Evolutionary conservation across 2,113 vertebrate species (phyloP).

Genomic region (Kryptolebias marmoratus): DNA sequence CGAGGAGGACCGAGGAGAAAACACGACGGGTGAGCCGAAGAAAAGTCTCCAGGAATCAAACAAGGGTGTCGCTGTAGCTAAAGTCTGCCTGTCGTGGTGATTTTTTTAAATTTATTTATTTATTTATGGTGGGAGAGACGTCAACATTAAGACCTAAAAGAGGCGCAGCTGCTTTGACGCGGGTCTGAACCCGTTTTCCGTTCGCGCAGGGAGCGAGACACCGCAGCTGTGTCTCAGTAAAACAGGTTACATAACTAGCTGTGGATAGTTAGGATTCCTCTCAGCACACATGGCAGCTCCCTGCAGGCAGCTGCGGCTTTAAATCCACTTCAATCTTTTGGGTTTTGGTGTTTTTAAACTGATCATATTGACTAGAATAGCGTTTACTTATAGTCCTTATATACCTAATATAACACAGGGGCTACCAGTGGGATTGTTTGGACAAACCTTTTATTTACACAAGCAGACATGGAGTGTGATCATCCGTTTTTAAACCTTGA

Average conservation of each 20-base stretch:
- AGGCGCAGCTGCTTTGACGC: too few species aligned
- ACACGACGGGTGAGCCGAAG: constrained; percentile 18
- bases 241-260: constrained; percentile 57
- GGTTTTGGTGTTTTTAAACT: too few species aligned
- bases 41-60: constrained; percentile 13
- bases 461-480: too few species aligned
- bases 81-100: constrained; percentile 20
- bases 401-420: too few species aligned
- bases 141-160: too few species aligned
- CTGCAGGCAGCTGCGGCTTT: constrained; percentile 1
- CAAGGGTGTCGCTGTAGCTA: constrained; percentile 32
- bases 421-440: background rate
- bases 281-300: constrained; percentile 16
- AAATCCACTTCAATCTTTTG: background rate
- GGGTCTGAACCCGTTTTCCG: too few species aligned
- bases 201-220: background rate
- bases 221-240: constrained; percentile 3
- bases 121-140: background rate
- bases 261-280: constrained; percentile 41
- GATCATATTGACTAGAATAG: too few species aligned
- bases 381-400: too few species aligned
- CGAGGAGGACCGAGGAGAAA: constrained; percentile 22
- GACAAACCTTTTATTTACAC: too few species aligned
- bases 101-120: constrained; percentile 5
- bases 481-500: too few species aligned